phyloP scores from a whole-genome alignment of 2,113 vertebrate genomes.

The Tetrax tetrax region DNA sequence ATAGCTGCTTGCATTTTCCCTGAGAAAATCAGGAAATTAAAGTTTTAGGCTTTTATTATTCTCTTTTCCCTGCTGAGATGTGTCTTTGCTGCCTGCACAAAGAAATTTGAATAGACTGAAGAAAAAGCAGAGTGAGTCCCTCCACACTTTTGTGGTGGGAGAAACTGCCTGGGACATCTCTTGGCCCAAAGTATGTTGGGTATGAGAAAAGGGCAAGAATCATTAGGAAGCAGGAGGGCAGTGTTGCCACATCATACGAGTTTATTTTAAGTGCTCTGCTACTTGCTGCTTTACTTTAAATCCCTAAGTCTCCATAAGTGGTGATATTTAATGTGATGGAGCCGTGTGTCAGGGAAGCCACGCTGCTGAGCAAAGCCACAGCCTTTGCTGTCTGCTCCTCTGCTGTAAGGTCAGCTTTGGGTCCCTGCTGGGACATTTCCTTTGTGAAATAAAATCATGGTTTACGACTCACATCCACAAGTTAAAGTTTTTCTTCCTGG shows the following conservation, averaged over 20 bases:
- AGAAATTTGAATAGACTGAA: not conserved
- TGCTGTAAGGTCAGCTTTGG: not conserved
- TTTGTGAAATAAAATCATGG: rapidly evolving
- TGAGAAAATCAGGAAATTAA: not conserved
- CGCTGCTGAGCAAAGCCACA: rapidly evolving
- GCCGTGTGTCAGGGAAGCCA: rapidly evolving
- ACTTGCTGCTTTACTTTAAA: not conserved
- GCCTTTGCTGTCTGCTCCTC: not conserved
- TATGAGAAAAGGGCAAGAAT: not conserved
- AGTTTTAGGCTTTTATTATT: not conserved
- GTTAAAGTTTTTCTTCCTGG: not conserved
- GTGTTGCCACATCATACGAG: not conserved
- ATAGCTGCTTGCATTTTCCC: not conserved
- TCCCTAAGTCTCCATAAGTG: rapidly evolving
- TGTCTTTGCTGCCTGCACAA: not conserved
- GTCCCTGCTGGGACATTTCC: not conserved
- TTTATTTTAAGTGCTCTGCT: not conserved
- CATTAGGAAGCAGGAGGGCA: slow-evolving; percentile 55
- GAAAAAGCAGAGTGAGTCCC: not conserved
- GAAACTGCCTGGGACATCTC: not conserved
- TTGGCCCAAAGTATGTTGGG: not conserved
- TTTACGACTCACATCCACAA: rapidly evolving
- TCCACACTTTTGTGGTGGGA: not conserved
- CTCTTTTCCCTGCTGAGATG: not conserved
- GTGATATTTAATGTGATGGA: not conserved